Evolutionary conservation across 2,888 invertebrate genomes (phyloP).

Genomic region (Himalopsyche anomala): DNA sequence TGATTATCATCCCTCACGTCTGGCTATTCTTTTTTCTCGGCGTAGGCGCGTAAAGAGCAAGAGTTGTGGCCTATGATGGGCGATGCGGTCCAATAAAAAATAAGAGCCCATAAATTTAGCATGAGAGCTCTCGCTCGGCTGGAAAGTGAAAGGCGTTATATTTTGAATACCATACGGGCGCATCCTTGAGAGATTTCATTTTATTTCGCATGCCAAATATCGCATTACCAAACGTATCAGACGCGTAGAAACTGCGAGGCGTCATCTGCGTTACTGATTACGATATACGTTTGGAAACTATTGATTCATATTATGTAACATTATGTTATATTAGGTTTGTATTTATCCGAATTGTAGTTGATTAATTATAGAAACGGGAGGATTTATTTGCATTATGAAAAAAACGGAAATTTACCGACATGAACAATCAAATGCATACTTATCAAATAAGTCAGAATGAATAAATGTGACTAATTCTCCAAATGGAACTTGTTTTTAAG

Average conservation of each 20-base stretch:
- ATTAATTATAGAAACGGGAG: no score
- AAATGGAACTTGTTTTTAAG: no score
- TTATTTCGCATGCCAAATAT: constrained; percentile 20
- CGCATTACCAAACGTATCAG: neutral
- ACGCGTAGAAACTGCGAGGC: neutral
- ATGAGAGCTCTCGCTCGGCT: constrained; percentile 18
- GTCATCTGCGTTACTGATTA: neutral
- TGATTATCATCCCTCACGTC: neutral
- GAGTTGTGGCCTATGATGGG: constrained; percentile 20
- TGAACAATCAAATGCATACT: no score
- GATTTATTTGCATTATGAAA: no score
- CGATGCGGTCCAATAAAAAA: constrained; percentile 26
- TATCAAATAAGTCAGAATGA: no score
- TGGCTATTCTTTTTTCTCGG: neutral
- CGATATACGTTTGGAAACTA: no score
- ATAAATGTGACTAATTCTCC: no score
- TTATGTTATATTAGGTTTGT: no score
- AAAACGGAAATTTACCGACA: no score
- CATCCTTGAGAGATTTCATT: constrained; percentile 30
- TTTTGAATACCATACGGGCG: constrained; percentile 20
- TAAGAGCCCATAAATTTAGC: constrained; percentile 17
- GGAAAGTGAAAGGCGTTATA: constrained; percentile 30
- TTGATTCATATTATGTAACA: no score
- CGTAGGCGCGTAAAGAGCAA: neutral
- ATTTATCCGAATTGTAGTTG: no score